These are phyloP conservation scores for Ichneumoninae sp. DNA, from an alignment of 2,888 invertebrate species.

Conservation along the genomic window DNA sequence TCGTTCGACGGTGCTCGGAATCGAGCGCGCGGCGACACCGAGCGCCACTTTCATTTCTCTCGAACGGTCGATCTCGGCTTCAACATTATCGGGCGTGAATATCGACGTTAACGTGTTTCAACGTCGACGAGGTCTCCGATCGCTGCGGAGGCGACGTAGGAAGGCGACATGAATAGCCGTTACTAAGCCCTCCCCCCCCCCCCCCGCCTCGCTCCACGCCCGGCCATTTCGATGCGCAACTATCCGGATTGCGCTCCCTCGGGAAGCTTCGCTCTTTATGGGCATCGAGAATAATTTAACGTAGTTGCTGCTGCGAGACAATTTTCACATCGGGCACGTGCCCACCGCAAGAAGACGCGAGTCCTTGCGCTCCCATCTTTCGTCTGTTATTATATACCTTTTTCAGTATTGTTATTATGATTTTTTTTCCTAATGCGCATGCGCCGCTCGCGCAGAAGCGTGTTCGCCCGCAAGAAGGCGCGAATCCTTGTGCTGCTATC, in stretches of 20 bases:
- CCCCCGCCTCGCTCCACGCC: not conserved
- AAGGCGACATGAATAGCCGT: constrained; percentile 20
- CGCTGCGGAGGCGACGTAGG: constrained; percentile 29
- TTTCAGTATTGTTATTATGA: not conserved
- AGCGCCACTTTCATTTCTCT: constrained; percentile 65
- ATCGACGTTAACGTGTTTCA: constrained; percentile 24
- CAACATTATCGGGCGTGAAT: constrained; percentile 5
- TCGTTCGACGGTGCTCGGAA: constrained; percentile 58
- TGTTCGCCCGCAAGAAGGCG: too few species aligned
- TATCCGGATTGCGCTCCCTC: constrained; percentile 21
- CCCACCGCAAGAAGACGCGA: constrained; percentile 37
- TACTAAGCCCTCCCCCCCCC: not conserved
- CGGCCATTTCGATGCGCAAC: not conserved
- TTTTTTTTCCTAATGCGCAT: not conserved
- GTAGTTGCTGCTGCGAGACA: constrained; percentile 17
- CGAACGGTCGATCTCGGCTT: constrained; percentile 16
- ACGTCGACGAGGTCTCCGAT: constrained; percentile 6
- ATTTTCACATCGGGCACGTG: constrained; percentile 40
- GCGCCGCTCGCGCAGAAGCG: not conserved
- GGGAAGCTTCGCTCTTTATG: constrained; percentile 44
- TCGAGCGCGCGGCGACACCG: constrained; percentile 52
- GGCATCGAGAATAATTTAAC: constrained; percentile 59
- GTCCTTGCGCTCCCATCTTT: constrained; percentile 53
- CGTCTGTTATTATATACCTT: constrained; percentile 20
- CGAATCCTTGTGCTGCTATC: constrained; percentile 8